Percentiles rank a stretch among this genome's conserved stretches.
Conservation (phyloP, 2,113 vertebrate species). For the Prietella phreatophila region DNA sequence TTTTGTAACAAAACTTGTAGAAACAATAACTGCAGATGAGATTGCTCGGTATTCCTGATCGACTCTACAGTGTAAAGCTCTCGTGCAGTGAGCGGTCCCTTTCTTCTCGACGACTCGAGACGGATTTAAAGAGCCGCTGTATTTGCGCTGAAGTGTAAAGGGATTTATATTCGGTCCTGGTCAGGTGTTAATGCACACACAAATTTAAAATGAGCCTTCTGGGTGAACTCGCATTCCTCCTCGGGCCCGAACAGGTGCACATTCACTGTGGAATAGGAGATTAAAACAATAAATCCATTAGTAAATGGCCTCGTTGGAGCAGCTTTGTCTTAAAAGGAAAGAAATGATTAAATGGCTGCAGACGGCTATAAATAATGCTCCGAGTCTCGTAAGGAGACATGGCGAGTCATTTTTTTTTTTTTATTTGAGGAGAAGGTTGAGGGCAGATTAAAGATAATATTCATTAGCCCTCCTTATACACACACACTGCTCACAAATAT, state of each 20-base stretch:
- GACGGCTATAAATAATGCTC: not conserved
- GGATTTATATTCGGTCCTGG: not conserved
- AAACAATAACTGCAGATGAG: not conserved
- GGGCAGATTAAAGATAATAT: not conserved
- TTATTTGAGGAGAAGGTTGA: not conserved
- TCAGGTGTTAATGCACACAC: constrained; percentile 10
- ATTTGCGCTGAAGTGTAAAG: not conserved
- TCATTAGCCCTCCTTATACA: not conserved
- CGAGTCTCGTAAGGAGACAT: not conserved
- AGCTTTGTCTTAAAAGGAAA: not conserved
- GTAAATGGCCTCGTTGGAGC: not conserved
- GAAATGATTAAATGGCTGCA: constrained; percentile 2
- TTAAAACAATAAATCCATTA: constrained; percentile 21
- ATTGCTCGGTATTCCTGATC: not conserved
- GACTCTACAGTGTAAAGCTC: not conserved
- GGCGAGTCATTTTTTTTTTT: not conserved
- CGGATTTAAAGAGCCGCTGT: not conserved
- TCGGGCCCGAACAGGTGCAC: constrained; percentile 14
- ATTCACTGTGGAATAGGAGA: not conserved
- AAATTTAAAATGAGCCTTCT: not conserved
- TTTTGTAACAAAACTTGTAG: not conserved
- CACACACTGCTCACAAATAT: not conserved
- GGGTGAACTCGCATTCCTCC: not conserved
- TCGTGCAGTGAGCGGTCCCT: not conserved
- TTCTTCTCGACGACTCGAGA: not conserved